Evolutionary conservation across 1,140 invertebrate species (phyloP).

Genomic region (Dysdera silvatica): DNA sequence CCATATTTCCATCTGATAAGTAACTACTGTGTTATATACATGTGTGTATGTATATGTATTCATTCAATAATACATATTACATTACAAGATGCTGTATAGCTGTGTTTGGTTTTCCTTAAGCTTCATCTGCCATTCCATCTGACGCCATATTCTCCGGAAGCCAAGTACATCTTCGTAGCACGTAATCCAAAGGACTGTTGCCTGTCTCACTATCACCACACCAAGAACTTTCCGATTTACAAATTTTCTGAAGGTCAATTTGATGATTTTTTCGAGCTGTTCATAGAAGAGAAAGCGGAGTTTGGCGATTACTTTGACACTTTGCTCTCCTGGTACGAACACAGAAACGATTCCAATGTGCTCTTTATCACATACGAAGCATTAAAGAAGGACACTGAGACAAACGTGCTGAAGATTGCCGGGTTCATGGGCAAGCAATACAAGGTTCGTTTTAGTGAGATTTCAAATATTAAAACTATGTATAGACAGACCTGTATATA

Average conservation of each 20-base stretch:
- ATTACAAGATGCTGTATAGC: no score
- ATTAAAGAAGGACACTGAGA: constrained; percentile 13
- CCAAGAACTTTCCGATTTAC: constrained; percentile 50
- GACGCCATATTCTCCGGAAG: constrained; percentile 20
- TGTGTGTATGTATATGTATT: no score
- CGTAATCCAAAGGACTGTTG: constrained; percentile 59
- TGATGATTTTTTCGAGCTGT: constrained; percentile 40
- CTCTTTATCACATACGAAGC: constrained; percentile 39
- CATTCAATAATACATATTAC: no score
- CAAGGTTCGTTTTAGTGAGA: neutral
- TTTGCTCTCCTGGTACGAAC: constrained; percentile 38
- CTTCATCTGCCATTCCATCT: constrained; percentile 23
- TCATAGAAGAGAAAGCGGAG: constrained; percentile 37
- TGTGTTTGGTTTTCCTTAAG: neutral
- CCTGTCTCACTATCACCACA: constrained; percentile 73
- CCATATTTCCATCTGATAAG: no score
- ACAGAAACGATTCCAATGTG: constrained; percentile 38
- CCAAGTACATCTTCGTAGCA: constrained; percentile 28
- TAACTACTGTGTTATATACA: no score
- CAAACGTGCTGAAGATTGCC: constrained; percentile 22
- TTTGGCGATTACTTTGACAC: constrained; percentile 45
- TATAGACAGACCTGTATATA: no score
- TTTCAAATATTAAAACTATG: no score
- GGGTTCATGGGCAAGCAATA: constrained; percentile 19
- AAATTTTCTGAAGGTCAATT: constrained; percentile 34